Base-by-base conservation (phyloP, 2,113 vertebrate genomes). In the Marmota flaviventris region DNA sequence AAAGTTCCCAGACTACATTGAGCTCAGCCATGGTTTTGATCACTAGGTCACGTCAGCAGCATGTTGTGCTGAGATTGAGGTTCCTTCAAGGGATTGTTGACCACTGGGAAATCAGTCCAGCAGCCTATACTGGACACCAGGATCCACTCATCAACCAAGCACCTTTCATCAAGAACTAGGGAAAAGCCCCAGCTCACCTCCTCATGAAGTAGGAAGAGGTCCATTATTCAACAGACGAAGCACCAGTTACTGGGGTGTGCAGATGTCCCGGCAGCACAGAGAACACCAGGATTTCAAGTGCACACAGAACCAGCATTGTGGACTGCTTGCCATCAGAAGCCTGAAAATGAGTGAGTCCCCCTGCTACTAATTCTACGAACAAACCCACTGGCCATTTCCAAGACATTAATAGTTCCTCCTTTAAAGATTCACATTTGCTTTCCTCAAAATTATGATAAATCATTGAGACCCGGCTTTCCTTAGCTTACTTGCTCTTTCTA, bases 361-460 rank as follows among this genome's bases (percentile, higher is more conserved):
- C 5, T 6, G 58, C 53, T 67, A 56, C 48, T 63, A 76, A 63
- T 32, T 73, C 56, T 39, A 72, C 14, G 58, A 79, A 58, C 78
- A 89, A 29, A 34, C 29, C 4, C 20, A 29, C 42, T 42, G 65
- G 42, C 69, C 13, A 72, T 72, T 48, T 89, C 61, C 37, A 45
- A 67, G 72, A 73, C 48, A 77, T 37, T 27, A 69, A 29, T 72
- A 88, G 24, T 0, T 37, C 32, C 16, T 87, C 63, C 53, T 72
- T 29, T 27, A 37, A 70, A 48, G 72, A 70, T 58, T 45, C 82
- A 69, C 72, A 87, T 56, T 85, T 91, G 82, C 63, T 86, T 93
- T 91, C 53, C 24, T 93, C 72, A 53, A 61, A 84, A 78, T 78
- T 45, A 51, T 2, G 63, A 67, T 42, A 84, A 75, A 37, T 34